Evolutionary conservation across 2,888 invertebrate species (phyloP).

Genomic region (Eumerus sabulonum): DNA sequence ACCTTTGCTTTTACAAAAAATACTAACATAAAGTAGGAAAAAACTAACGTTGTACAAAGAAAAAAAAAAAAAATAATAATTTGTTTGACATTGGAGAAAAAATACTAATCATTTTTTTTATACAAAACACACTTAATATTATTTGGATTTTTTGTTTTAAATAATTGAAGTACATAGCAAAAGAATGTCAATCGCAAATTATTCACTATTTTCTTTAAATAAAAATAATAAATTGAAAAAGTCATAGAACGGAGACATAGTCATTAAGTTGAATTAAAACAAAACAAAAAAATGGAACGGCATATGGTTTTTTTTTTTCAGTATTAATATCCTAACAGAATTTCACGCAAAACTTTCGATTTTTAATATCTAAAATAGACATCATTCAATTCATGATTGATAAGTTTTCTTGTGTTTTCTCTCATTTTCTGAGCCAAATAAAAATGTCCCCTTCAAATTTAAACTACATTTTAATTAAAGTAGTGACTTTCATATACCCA

Average conservation of each 20-base stretch:
- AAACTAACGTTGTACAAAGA: slow-evolving; percentile 55
- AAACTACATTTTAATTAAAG: too few relatives aligned
- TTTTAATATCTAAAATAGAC: too few relatives aligned
- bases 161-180: slow-evolving; percentile 43
- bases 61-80: slow-evolving; percentile 20
- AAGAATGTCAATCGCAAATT: slow-evolving; percentile 76
- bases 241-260: slow-evolving; percentile 32
- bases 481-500: too few relatives aligned
- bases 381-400: too few relatives aligned
- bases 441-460: too few relatives aligned
- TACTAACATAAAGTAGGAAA: slow-evolving; percentile 51
- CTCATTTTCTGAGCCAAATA: too few relatives aligned
- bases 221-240: slow-evolving; percentile 25
- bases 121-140: slow-evolving; percentile 41
- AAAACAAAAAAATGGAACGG: slow-evolving; percentile 3
- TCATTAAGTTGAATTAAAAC: slow-evolving; percentile 12
- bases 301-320: slow-evolving; percentile 9
- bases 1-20: slow-evolving; percentile 46
- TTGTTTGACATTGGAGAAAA: slow-evolving; percentile 10
- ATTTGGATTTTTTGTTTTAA: slow-evolving; percentile 41
- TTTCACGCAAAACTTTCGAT: too few relatives aligned
- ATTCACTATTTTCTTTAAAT: slow-evolving; percentile 27
- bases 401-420: too few relatives aligned
- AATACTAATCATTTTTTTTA: slow-evolving; percentile 28
- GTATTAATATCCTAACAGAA: too few relatives aligned